Conservation (phyloP, 1,140 invertebrate species). For the Pachyrhynchus sulphureomaculatus region DNA sequence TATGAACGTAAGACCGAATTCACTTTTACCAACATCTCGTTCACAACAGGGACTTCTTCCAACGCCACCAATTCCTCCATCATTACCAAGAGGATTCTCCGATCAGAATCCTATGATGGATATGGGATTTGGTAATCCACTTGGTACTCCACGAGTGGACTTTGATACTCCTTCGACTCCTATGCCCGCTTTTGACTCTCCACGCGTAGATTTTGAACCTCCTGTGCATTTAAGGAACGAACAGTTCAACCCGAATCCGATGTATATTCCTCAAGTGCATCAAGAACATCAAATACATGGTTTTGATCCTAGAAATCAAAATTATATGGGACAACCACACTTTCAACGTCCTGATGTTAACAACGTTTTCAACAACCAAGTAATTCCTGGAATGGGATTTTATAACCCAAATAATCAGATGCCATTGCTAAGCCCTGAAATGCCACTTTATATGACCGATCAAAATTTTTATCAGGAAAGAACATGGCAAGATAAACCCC, state of each 20-base stretch:
- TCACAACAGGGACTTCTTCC: background rate
- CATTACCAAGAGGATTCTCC: background rate
- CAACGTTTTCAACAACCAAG: background rate
- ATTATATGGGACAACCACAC: background rate
- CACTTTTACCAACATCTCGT: background rate
- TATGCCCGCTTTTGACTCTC: background rate
- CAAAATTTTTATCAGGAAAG: background rate
- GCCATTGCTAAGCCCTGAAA: background rate
- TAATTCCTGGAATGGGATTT: background rate
- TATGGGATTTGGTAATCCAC: background rate
- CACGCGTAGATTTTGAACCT: slow-evolving; percentile 14
- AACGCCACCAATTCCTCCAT: background rate
- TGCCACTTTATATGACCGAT: background rate
- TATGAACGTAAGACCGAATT: no score
- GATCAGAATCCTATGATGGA: slow-evolving; percentile 11
- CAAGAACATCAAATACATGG: background rate
- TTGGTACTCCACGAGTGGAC: background rate
- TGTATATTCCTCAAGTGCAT: slow-evolving; percentile 1
- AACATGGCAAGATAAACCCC: background rate
- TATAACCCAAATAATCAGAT: background rate
- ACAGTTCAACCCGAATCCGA: background rate
- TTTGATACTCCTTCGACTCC: background rate
- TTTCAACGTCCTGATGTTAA: background rate
- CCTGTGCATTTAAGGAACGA: background rate
- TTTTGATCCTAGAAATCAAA: background rate